Evolutionary conservation across 2,113 vertebrate species (phyloP).

Genomic region (Onychostoma macrolepis): DNA sequence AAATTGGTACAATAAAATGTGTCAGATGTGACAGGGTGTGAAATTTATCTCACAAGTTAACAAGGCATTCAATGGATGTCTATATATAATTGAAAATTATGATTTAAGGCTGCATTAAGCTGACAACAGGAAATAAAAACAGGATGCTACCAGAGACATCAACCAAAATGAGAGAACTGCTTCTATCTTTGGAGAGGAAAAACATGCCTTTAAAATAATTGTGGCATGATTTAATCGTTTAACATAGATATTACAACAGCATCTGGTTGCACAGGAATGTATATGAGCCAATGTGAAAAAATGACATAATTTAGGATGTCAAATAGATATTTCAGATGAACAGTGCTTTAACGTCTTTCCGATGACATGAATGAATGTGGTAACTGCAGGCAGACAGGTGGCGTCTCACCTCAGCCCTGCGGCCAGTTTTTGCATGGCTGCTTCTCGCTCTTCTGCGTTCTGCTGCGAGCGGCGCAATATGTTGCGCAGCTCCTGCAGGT

Average conservation of each 20-base stretch:
- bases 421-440: slow-evolving; percentile 82
- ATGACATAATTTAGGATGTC: background rate
- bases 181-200: slow-evolving; percentile 6
- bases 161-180: background rate
- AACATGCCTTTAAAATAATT: too few species aligned
- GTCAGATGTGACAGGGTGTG: background rate
- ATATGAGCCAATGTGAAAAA: background rate
- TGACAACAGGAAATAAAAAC: background rate
- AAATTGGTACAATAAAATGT: background rate
- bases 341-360: background rate
- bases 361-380: background rate
- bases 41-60: background rate
- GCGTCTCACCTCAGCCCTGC: slow-evolving; percentile 82
- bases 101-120: background rate
- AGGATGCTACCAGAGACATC: background rate
- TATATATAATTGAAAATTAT: background rate
- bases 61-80: background rate
- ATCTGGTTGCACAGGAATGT: background rate
- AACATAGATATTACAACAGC: background rate
- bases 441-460: slow-evolving; percentile 86
- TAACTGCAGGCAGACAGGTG: background rate
- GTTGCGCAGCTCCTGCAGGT: slow-evolving; percentile 85
- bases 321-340: background rate
- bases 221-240: background rate
- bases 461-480: slow-evolving; percentile 83